Conservation (phyloP, 2,113 vertebrate species). For the Salvelinus sp. region DNA sequence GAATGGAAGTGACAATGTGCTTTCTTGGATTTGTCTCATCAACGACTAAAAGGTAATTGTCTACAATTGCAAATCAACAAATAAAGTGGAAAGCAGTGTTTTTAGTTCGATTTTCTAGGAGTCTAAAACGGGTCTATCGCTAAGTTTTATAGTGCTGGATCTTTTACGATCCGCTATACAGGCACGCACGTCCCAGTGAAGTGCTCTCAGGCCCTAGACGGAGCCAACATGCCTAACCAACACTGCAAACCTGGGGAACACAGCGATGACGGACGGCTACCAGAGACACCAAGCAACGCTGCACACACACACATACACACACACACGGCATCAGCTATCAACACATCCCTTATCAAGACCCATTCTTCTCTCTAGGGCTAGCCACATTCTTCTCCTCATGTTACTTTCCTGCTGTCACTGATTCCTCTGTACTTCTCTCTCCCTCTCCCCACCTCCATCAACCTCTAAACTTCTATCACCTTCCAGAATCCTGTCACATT, state of each 20-base stretch:
- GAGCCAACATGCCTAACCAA: slow-evolving; percentile 27
- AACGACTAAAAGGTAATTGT: no score
- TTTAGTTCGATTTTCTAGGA: no score
- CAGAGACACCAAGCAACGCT: slow-evolving; percentile 62
- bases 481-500: slow-evolving; percentile 54
- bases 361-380: slow-evolving; percentile 23
- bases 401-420: slow-evolving; percentile 24
- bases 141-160: no score
- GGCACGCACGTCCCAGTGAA: no score
- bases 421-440: slow-evolving; percentile 4
- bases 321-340: slow-evolving; percentile 37
- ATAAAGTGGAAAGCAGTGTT: no score
- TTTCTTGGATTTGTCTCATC: no score
- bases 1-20: no score
- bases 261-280: slow-evolving; percentile 67
- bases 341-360: slow-evolving; percentile 48
- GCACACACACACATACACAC: slow-evolving; percentile 26
- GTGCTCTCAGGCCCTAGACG: no score
- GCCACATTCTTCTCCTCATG: slow-evolving; percentile 36
- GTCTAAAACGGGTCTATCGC: no score
- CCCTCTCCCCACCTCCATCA: slow-evolving; percentile 21
- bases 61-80: no score
- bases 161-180: no score
- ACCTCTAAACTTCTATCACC: slow-evolving; percentile 22
- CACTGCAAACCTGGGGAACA: slow-evolving; percentile 49